phyloP scores from a whole-genome alignment of 2,888 invertebrate genomes.

The Nomada flava region DNA sequence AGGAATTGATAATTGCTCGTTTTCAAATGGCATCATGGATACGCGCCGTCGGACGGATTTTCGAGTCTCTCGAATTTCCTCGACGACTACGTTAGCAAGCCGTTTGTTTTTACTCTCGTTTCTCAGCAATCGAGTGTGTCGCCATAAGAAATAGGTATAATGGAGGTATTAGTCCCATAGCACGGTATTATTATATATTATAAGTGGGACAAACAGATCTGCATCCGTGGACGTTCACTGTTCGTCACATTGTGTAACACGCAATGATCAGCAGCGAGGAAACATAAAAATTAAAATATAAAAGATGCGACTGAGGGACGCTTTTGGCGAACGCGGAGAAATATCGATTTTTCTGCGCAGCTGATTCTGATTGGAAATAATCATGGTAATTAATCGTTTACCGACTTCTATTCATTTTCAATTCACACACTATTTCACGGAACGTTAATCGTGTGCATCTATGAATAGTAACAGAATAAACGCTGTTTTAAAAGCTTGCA shows the following conservation, averaged over 20 bases:
- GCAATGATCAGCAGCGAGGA: conserved; percentile 69
- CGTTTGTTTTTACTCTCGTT: conserved; percentile 12
- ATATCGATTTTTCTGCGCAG: neutral
- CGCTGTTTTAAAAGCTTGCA: no score
- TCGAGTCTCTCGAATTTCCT: conserved; percentile 54
- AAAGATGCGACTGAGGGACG: conserved; percentile 50
- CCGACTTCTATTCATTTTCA: no score
- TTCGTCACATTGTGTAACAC: conserved; percentile 60
- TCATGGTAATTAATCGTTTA: no score
- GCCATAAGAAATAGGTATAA: conserved; percentile 26
- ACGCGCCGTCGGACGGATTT: conserved; percentile 24
- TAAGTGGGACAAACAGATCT: conserved; percentile 34
- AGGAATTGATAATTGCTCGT: neutral
- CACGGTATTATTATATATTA: conserved; percentile 30
- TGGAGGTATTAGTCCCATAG: conserved; percentile 55
- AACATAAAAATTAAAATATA: conserved; percentile 64
- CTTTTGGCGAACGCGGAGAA: conserved; percentile 51
- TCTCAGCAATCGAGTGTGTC: conserved; percentile 47
- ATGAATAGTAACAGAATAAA: no score
- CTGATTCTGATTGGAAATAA: neutral
- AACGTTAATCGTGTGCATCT: no score
- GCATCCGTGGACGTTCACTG: conserved; percentile 58
- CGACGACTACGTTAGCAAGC: conserved; percentile 62
- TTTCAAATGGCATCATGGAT: neutral
- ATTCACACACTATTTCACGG: no score